Base-by-base conservation (phyloP, 1,140 invertebrate species). In the Lutraria rhynchaena region DNA sequence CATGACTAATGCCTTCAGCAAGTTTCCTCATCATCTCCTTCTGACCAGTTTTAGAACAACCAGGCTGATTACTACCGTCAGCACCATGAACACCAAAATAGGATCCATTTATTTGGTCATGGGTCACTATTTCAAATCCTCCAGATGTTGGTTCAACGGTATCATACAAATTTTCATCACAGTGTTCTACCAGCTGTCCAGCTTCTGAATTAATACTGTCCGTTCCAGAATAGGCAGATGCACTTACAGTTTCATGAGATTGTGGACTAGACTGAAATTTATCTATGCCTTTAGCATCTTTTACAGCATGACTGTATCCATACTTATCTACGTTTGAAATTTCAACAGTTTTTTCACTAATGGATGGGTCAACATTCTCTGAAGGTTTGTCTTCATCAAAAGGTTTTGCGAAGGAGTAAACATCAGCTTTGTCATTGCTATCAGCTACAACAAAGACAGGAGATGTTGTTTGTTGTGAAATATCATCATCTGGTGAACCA, bases 131-230 rank as follows among this genome's bases (percentile, higher is more conserved):
- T 73, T 58, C 70, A 73, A 73, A 73, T 27, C 27, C 70, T 17
- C 53, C 51, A 31, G 41, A 35, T 0, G 24, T 22, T 1, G 24
- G 29, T n/a, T 46, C 29, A 29, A 73, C 53, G 22, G 70, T 58
- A 73, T 73, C 70, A 41, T 73, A 73, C 15, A 73, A 19, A 37
- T 58, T 73, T 31, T 73, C 70, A 33, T 73, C 70, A 15, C 24
- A 33, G 3, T 35, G 3, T 33, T 60, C 57, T 13, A 11, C 31
- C 33, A 24, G 29, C 4, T 33, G 29, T 33, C 4, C 29, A 5
- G 3, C 19, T 2, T 15, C 29, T 60, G 29, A 13, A 9, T 19
- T 60, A 33, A 35, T 24, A 60, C n/a, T n/a, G n/a, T n/a, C n/a
- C n/a, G n/a, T n/a, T 33, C 29, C 57, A 33, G 19, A 22, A 44